Evolutionary conservation across 2,797 vertebrate species (phyloP), one percentile per base, ranked within the genome.

Genomic region (Bradypodion pumilum): DNA sequence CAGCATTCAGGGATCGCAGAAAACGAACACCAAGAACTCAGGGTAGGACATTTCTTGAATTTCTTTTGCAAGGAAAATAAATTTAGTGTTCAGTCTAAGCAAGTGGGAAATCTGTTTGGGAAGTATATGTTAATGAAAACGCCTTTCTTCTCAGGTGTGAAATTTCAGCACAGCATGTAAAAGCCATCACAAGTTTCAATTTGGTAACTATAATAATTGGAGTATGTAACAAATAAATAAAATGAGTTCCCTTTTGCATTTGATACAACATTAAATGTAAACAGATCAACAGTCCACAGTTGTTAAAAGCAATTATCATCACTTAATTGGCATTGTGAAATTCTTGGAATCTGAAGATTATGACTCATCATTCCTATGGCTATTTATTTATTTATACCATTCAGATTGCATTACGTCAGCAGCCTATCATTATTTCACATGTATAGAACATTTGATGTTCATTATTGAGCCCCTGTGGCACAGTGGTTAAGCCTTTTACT

Each of bases 1-100:
- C 97, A 23, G 98, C 98, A 0, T 99, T 99, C 96, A 95, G 98
- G 56, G 98, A 99, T 95, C 97, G 99, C 8, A 95, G 99, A 96
- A 99, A 99, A 97, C 96, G 98, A 85, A 97, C 95, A 75, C 98
- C 98, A 0, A 97, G 98, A 78, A 96, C 94, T 49, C 94, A 94
- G 49, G 98, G 98, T 94, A 96, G 95, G 94, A 70, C 0, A 2
- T 40, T 19, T 78, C 13, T 60, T 2, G 0, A 12, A 0, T 15
- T 7, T 1, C 0, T 1, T 37, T 52, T 49, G 49, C 23, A 1
- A 1, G 0, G 4, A 0, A 7, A 6, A 13, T 72, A 29, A 15
- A 65, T 52, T 32, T n/a, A 29, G 6, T 65, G 13, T 69, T 80
- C 19, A 52, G n/a, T 44, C 23, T 29, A 19, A 4, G 9, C 44